Evolutionary conservation across 2,113 vertebrate genomes (phyloP).

Genomic region (Turnix velox): DNA sequence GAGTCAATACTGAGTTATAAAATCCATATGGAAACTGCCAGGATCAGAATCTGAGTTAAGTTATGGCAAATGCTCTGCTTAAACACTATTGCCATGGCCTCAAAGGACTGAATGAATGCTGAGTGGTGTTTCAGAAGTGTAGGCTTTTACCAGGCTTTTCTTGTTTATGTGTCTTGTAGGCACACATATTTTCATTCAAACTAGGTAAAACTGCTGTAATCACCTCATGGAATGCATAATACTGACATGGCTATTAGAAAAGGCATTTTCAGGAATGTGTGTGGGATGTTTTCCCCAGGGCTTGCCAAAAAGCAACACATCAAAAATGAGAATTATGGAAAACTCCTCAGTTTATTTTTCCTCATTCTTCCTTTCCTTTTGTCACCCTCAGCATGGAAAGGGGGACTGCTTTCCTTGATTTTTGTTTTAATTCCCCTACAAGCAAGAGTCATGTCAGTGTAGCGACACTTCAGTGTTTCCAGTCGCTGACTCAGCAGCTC

Average conservation of each 20-base stretch:
- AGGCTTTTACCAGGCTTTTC: background rate
- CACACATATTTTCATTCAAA: background rate
- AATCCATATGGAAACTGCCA: background rate
- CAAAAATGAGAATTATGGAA: accelerated
- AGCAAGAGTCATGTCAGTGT: slow-evolving; percentile 50
- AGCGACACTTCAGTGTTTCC: slow-evolving; percentile 63
- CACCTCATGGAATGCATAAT: background rate
- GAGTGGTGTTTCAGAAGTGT: accelerated
- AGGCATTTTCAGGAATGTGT: background rate
- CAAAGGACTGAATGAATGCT: background rate
- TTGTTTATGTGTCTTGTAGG: background rate
- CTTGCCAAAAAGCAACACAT: background rate
- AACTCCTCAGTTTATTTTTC: background rate
- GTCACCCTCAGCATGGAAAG: background rate
- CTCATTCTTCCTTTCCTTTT: accelerated
- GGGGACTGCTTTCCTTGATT: slow-evolving; percentile 41
- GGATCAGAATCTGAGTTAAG: background rate
- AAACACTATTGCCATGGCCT: background rate
- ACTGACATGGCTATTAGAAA: accelerated
- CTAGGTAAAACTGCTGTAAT: no score
- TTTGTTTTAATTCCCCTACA: slow-evolving; percentile 63
- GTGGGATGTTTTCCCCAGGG: background rate
- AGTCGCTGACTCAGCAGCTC: slow-evolving; percentile 57
- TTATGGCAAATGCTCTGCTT: background rate
- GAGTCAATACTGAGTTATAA: background rate